Conservation (phyloP, 1,140 invertebrate species). For the Drosophila cardini region DNA sequence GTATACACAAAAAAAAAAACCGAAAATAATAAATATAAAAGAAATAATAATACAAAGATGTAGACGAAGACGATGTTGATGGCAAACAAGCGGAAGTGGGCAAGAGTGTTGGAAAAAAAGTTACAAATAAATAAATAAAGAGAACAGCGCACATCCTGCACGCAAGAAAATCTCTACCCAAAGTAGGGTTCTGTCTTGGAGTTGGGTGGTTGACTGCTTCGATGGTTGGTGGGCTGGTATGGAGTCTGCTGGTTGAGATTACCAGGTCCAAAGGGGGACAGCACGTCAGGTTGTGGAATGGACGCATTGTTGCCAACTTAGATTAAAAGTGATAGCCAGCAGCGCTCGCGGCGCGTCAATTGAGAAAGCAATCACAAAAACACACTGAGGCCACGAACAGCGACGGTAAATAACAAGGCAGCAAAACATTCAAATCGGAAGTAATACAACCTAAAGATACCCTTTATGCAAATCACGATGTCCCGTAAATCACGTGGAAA, state of each 20-base stretch:
- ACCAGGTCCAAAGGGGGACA: neutral
- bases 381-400: slow-evolving; percentile 37
- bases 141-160: slow-evolving; percentile 34
- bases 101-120: slow-evolving; percentile 6
- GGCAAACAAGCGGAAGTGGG: neutral
- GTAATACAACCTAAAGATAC: neutral
- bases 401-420: slow-evolving; percentile 12
- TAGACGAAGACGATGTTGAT: neutral
- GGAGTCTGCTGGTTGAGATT: neutral
- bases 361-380: slow-evolving; percentile 70
- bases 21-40: neutral
- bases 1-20: neutral
- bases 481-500: no score
- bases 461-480: neutral
- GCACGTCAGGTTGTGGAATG: slow-evolving; percentile 3
- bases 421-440: neutral
- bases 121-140: slow-evolving; percentile 47
- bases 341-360: slow-evolving; percentile 61
- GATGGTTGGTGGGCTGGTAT: neutral
- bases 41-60: slow-evolving; percentile 7
- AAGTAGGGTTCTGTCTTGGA: neutral
- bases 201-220: no score
- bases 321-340: slow-evolving; percentile 72
- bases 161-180: slow-evolving; percentile 31
- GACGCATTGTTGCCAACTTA: slow-evolving; percentile 70